Evolutionary conservation across 2,888 invertebrate genomes (phyloP), one percentile per base, ranked within the genome.

Genomic region (Epirrhoe tristata): DNA sequence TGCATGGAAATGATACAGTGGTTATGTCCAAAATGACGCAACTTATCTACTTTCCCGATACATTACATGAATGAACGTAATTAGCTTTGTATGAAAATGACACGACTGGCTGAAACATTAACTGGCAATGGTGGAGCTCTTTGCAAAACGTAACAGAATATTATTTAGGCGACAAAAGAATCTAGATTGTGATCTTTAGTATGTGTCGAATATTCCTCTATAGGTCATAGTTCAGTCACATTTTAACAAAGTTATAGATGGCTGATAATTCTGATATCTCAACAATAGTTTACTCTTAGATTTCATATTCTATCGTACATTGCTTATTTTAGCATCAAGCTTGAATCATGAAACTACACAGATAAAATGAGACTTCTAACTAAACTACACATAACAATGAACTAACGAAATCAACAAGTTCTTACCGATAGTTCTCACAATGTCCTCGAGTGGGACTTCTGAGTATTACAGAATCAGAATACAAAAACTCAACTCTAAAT

Each of bases 351-450:
- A 32, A 46, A 57, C 24, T 43, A 14, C 36, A 8, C n/a, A 14
- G 14, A 16, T 16, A 6, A 31, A 56, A 56, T 46, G 31, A n/a
- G 8, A 46, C 14, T 7, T 48, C 48, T 48, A 32, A 54, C 32
- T 50, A 55, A 32, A 54, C 32, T 50, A 55, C 17, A 16, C 48
- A 48, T 48, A 17, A 39, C 0, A 52, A 34, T 61, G 54, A 7
- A 16, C 10, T 2, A 17, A 31, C 10, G 3, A 52, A 8, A 52
- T 24, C 34, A 55, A 62, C 48, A 54, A 53, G 50, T 50, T 54
- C 66, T 67, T 63, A 67, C 66, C 66, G 46, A 51, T 58, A 46
- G n/a, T 63, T 51, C 58, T 24, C 58, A 39, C 36, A 55, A 51
- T 59, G n/a, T 67, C 55, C 58, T 24, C 58, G 32, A 52, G 50